Evolutionary conservation across 1,140 invertebrate genomes (phyloP), one percentile per base, ranked within the genome.

Genomic region (Chionoecetes opilio): DNA sequence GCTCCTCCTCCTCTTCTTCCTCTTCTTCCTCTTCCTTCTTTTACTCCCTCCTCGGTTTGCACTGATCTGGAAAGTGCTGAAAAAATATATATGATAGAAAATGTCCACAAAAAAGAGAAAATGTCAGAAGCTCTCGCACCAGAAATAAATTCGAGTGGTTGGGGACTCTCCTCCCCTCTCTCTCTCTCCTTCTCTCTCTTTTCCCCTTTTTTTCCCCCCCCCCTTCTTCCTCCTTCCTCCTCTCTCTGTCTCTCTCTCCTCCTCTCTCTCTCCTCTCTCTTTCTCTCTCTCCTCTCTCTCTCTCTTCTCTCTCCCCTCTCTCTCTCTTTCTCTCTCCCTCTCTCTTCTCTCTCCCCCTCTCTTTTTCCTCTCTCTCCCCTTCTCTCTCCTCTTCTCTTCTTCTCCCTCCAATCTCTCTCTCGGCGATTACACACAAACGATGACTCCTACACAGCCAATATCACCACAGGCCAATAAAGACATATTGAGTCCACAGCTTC

Each of bases 391-490:
- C 0, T 75, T 0, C n/a, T 53, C 2, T 14, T 53, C 21, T 53
- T 53, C 9, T 35, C 34, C 82, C 2, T 35, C 0, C 82, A 32
- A 11, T 32, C 37, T 35, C 14, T 87, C 85, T 87, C 85, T 87
- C 85, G 35, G 35, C 86, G 38, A 88, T 88, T 88, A 38, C 86
- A 37, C 86, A 88, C 35, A 88, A 88, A 29, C 86, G 35, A 37
- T 88, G 86, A 88, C 86, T 88, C 86, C 32, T 32, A 37, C 86
- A 37, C 86, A 88, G 86, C 86, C 86, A 88, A 88, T 88, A 88
- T 88, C 86, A 88, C 86, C 86, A 86, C 86, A 38, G 34, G 6
- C 86, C 86, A 88, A 88, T 88, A 88, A 88, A 88, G 86, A 88
- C 86, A 88, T 88, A 88, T 88, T 88, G 86, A 41, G 38, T 41